These are phyloP conservation scores for Microchrysa polita DNA, from an alignment of 2,888 invertebrate species.

Conservation along the genomic window DNA sequence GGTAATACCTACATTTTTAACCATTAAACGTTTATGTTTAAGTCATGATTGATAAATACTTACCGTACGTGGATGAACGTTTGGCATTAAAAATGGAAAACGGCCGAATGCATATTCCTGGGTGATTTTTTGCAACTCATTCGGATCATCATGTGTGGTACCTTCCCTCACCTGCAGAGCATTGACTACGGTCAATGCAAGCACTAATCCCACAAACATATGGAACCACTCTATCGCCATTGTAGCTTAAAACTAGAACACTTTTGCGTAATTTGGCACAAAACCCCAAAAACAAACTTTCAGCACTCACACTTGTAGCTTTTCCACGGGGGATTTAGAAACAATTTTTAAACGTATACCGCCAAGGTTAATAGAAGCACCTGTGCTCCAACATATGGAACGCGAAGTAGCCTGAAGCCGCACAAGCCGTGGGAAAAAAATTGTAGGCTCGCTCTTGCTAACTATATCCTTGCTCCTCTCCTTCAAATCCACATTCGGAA, in stretches of 20 bases:
- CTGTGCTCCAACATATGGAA: slow-evolving; percentile 6
- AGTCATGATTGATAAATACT: slow-evolving; percentile 59
- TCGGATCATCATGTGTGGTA: slow-evolving; percentile 22
- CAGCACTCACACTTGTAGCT: neutral
- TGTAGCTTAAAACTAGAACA: neutral
- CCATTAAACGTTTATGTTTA: too few species aligned
- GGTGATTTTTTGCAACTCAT: slow-evolving; percentile 8
- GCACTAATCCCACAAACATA: slow-evolving; percentile 47
- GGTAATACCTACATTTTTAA: too few species aligned
- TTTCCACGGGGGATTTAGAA: neutral
- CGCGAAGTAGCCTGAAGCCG: neutral
- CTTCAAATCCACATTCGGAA: too few species aligned
- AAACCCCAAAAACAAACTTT: neutral
- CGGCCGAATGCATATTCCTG: slow-evolving; percentile 58
- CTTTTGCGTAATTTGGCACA: slow-evolving; percentile 23
- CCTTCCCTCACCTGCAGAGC: slow-evolving; percentile 27
- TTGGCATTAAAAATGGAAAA: slow-evolving; percentile 83
- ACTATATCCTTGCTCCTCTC: neutral
- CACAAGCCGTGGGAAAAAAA: too few species aligned
- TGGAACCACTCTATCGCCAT: slow-evolving; percentile 48
- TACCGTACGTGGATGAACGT: slow-evolving; percentile 81
- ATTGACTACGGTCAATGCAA: slow-evolving; percentile 28
- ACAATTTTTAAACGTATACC: neutral
- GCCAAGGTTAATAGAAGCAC: neutral
- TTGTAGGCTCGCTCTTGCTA: too few species aligned